phyloP scores from a whole-genome alignment of 2,113 vertebrate species.

The Phalacrocorax pelagicus region DNA sequence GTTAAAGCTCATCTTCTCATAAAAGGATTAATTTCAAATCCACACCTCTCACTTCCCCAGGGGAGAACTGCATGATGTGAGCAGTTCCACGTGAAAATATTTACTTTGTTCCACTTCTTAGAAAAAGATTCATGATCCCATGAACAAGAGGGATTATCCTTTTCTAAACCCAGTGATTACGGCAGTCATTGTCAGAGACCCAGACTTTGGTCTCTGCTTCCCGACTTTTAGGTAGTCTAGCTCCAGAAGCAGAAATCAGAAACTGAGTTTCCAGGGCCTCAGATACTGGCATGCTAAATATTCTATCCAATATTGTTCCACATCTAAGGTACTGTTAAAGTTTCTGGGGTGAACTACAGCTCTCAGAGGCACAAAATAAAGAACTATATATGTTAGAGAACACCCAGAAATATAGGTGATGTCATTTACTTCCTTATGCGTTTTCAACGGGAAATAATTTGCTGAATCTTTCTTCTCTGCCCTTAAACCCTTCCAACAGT shows the following conservation, averaged over 20 bases:
- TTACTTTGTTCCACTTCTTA: not conserved
- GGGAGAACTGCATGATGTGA: not conserved
- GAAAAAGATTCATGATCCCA: not conserved
- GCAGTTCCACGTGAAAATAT: not conserved
- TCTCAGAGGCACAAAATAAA: not conserved
- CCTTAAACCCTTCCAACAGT: conserved; percentile 70
- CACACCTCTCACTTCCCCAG: not conserved
- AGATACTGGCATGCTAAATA: not conserved
- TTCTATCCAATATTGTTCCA: not conserved
- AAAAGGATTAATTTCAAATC: not conserved
- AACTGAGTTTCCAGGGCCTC: not conserved
- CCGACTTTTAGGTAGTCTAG: not conserved
- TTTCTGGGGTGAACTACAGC: not conserved
- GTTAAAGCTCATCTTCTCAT: not conserved
- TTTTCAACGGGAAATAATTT: conserved; percentile 25
- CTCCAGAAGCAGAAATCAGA: not conserved
- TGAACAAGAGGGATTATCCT: not conserved
- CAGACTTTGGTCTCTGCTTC: not conserved
- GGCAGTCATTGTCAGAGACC: not conserved
- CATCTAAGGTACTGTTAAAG: not conserved
- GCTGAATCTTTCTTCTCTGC: not conserved
- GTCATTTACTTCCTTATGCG: not conserved
- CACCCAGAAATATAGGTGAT: not conserved
- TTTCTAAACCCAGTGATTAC: not conserved
- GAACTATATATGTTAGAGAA: not conserved